Conservation (phyloP, 2,797 vertebrate species). For the Taenioides sp. region DNA sequence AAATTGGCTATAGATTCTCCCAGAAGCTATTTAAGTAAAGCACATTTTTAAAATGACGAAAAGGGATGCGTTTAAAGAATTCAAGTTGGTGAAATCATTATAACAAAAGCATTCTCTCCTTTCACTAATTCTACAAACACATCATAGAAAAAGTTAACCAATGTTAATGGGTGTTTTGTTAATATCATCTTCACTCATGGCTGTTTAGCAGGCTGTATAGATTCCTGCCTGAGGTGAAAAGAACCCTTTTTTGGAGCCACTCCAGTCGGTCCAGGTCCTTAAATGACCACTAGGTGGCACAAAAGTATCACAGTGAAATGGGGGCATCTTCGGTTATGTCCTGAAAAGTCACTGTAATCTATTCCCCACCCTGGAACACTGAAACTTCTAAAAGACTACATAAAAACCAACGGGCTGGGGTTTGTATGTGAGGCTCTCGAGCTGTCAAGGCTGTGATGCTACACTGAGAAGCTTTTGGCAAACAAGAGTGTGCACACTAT, state of each 20-base stretch:
- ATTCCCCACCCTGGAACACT: slow-evolving; percentile 42
- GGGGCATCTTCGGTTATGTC: slow-evolving; percentile 53
- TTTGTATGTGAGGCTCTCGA: slow-evolving; percentile 43
- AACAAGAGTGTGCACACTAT: slow-evolving; percentile 57
- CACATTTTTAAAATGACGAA: not conserved
- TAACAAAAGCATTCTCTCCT: slow-evolving; percentile 16
- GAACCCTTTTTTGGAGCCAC: slow-evolving; percentile 30
- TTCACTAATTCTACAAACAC: slow-evolving; percentile 19
- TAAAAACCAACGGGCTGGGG: slow-evolving; percentile 51
- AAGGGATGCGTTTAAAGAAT: slow-evolving; percentile 26
- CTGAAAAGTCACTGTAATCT: slow-evolving; percentile 61
- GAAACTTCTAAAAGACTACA: slow-evolving; percentile 56
- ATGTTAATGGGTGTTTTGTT: slow-evolving; percentile 13
- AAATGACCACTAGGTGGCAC: slow-evolving; percentile 72
- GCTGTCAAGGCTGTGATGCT: slow-evolving; percentile 61
- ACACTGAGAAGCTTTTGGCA: slow-evolving; percentile 60
- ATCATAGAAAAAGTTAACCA: slow-evolving; percentile 14
- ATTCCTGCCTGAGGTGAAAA: slow-evolving; percentile 53
- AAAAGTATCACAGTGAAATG: slow-evolving; percentile 78
- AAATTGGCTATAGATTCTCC: not conserved
- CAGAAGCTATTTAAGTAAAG: slow-evolving; percentile 9
- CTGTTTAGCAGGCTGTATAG: slow-evolving; percentile 43
- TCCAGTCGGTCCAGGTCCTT: slow-evolving; percentile 42
- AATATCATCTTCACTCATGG: slow-evolving; percentile 51
- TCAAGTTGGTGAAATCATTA: slow-evolving; percentile 24